Evolutionary conservation across 2,113 vertebrate genomes (phyloP).

Genomic region (Zonotrichia leucophrys): DNA sequence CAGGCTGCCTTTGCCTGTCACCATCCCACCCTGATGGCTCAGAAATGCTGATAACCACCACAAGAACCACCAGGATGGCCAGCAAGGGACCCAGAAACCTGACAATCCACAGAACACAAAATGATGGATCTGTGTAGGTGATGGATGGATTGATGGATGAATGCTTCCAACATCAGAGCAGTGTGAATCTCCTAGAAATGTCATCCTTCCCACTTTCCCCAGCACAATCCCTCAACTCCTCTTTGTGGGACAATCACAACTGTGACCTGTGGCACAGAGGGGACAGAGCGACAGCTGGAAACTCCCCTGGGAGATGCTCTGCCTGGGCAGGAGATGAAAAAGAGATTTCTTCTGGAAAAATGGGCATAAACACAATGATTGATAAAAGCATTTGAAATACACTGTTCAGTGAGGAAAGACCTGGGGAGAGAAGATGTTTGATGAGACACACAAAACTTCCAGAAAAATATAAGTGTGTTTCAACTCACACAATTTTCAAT

Average conservation of each 20-base stretch:
- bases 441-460: not conserved
- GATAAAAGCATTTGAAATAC: not conserved
- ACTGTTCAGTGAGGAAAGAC: not conserved
- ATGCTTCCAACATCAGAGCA: not conserved
- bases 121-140: not conserved
- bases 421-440: not conserved
- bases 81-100: not conserved
- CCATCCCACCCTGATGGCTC: not conserved
- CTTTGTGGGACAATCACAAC: not conserved
- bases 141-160: too few species aligned
- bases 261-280: not conserved
- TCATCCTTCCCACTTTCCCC: not conserved
- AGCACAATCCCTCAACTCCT: not conserved
- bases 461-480: not conserved
- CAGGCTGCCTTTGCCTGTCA: not conserved
- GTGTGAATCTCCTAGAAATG: not conserved
- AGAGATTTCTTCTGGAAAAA: not conserved
- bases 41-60: not conserved
- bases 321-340: not conserved
- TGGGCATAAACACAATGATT: not conserved
- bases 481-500: not conserved
- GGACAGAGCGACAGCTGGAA: not conserved
- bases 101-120: not conserved
- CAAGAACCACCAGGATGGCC: not conserved
- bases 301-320: not conserved